Evolutionary conservation across 2,888 invertebrate species (phyloP).

Genomic region (Palloptera scutellata): DNA sequence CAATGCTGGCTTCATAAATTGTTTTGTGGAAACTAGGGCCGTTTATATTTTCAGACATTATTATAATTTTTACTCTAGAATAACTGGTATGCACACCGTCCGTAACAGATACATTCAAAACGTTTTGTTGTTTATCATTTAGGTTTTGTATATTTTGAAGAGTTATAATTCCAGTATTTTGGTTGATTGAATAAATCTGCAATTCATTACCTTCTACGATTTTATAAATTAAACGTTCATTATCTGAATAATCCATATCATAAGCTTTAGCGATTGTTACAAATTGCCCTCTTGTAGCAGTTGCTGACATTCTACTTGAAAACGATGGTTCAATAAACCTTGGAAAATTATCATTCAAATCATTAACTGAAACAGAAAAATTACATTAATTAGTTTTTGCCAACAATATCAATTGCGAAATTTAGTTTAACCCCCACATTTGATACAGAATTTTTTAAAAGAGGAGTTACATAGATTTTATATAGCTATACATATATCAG

Average conservation of each 20-base stretch:
- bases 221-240: conserved; percentile 77
- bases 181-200: conserved; percentile 75
- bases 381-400: not conserved
- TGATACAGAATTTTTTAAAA: too few relatives aligned
- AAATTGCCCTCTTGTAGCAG: conserved; percentile 85
- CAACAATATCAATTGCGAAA: too few relatives aligned
- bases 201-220: conserved; percentile 84
- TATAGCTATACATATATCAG: too few relatives aligned
- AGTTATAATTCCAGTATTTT: conserved; percentile 70
- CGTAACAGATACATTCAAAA: conserved; percentile 91
- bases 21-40: conserved; percentile 81
- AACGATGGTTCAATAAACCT: conserved; percentile 84
- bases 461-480: too few relatives aligned
- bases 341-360: conserved; percentile 92
- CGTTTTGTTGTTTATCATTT: conserved; percentile 70
- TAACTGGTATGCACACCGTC: conserved; percentile 95
- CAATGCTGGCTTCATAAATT: conserved; percentile 79
- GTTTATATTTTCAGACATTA: conserved; percentile 80
- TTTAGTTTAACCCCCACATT: too few relatives aligned
- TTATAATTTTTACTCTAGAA: conserved; percentile 80
- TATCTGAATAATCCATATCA: conserved; percentile 86
- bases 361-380: conserved; percentile 69
- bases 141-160: conserved; percentile 80
- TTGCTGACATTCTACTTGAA: conserved; percentile 79
- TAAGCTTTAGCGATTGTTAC: conserved; percentile 88